Base-by-base conservation (phyloP, 2,888 invertebrate species). In the Muscina levida region DNA sequence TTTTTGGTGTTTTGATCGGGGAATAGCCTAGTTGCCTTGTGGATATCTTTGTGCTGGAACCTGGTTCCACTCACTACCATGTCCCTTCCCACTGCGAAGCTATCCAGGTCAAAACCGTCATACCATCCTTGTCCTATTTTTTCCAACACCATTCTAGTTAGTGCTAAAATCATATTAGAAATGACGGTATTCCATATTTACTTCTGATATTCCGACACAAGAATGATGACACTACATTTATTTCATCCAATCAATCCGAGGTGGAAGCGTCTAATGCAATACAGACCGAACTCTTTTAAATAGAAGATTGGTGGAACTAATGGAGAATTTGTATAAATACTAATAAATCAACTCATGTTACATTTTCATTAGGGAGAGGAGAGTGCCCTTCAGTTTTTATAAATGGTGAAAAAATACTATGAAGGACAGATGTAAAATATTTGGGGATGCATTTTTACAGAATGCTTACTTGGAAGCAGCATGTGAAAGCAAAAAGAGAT, bases 141-240 rank as follows among this genome's bases (percentile, higher is more conserved):
- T 59, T 37, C 46, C 24, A 3, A 24, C 42, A 19, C n/a, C 22
- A 22, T 65, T 42, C n/a, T 15, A 19, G 1, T 44, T 65, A 10
- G 2, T 65, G 22, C n/a, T 57, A 24, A 57, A 57, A 5, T 57
- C 57, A 57, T 57, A 57, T 24, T 24, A 24, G 22, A 5, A 10
- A 8, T 22, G 24, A 10, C 4, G 53, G 13, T 72, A 62, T 26
- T 62, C 72, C 15, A 24, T 72, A 11, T 72, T 46, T 66, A 73
- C 73, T 15, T 37, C 65, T 15, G 73, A 73, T 56, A 53, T 73
- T 42, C 73, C 73, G 15, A 42, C 26, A 65, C 13, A 66, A 53
- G 24, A 66, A 56, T 13, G 73, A 65, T 8, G 66, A 73, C 46
- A 66, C 65, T 37, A 73, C 73, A 2, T 65, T 65, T 39, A 48